A percentile compares a stretch with the other conserved stretches of the same genome.
Conservation (phyloP, 2,797 vertebrate species). For the Sebastes glaucus region DNA sequence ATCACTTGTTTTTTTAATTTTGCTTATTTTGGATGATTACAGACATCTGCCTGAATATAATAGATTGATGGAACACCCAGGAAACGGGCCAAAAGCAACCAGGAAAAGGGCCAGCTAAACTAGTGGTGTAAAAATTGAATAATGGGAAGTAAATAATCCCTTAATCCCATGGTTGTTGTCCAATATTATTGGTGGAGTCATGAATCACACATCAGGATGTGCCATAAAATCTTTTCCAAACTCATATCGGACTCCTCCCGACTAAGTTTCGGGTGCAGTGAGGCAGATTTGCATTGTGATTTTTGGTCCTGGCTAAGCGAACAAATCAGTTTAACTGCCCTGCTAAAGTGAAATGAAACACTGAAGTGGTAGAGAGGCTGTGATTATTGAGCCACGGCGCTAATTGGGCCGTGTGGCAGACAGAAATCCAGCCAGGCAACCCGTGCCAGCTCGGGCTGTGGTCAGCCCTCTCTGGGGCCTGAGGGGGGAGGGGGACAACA, state of each 20-base stretch:
- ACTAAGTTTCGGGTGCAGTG: background rate
- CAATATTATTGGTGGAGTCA: background rate
- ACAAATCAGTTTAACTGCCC: slow-evolving; percentile 61
- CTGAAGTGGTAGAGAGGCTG: slow-evolving; percentile 48
- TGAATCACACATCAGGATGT: slow-evolving; percentile 11
- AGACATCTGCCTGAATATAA: background rate
- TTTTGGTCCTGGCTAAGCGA: slow-evolving; percentile 17
- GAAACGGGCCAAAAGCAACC: background rate
- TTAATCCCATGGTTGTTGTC: background rate
- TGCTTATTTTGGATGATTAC: slow-evolving; percentile 38
- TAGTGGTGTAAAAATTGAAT: background rate
- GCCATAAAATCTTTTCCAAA: slow-evolving; percentile 16
- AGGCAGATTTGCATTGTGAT: slow-evolving; percentile 18
- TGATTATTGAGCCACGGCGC: slow-evolving; percentile 63
- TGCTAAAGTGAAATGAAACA: slow-evolving; percentile 57
- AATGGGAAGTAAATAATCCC: slow-evolving; percentile 16
- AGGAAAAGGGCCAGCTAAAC: background rate
- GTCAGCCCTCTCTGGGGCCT: slow-evolving; percentile 43
- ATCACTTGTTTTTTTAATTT: slow-evolving; percentile 19
- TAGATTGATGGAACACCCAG: background rate
- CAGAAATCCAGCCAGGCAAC: slow-evolving; percentile 18
- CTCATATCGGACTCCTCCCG: background rate
- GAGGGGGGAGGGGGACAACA: slow-evolving; percentile 4
- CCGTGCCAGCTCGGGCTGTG: slow-evolving; percentile 38
- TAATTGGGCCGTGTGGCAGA: slow-evolving; percentile 60